Evolutionary conservation across 2,888 invertebrate species (phyloP), one percentile per base, ranked within the genome.

Genomic region (Netelia melanura): DNA sequence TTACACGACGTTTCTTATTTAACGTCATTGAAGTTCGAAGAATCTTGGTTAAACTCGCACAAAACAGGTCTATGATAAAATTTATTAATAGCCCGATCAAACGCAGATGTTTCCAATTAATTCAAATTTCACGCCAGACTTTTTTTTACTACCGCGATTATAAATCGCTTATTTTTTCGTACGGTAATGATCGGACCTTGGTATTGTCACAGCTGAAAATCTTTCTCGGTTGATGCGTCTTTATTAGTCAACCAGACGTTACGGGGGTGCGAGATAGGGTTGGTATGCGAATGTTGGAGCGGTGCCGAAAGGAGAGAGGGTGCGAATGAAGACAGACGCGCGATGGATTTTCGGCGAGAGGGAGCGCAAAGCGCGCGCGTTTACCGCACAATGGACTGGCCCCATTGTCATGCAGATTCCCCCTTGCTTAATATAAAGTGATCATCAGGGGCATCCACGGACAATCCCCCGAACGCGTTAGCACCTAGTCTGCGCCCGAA

Each of bases 391-490:
- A 91, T 91, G 88, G 90, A 84, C 87, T 85, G 80, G 75, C 62
- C 84, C 91, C 88, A 91, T 91, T 91, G 91, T 91, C 90, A 91
- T 91, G 91, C 91, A 91, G 91, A 91, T 91, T 91, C 85, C 86
- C 87, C 87, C 87, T 85, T 65, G 90, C 90, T 90, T 91, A 91
- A 91, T 91, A 91, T 91, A 91, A 91, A 91, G 90, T 91, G 91
- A 91, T 91, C 91, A 91, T 91, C 91, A 90, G 86, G 86, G 87
- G 87, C 87, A 87, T 86, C 86, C 82, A 78, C 86, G 87, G 91
- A 90, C 89, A 91, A 90, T 90, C 90, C 89, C 89, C 90, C 78
- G 87, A 89, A 90, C 90, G 88, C 90, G 86, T 87, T 86, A 85
- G 86, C 86, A 81, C 86, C 86, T 86, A 84, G 81, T 80, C 78